phyloP scores from a whole-genome alignment of 1,140 invertebrate species.

The Babylonia areolata region DNA sequence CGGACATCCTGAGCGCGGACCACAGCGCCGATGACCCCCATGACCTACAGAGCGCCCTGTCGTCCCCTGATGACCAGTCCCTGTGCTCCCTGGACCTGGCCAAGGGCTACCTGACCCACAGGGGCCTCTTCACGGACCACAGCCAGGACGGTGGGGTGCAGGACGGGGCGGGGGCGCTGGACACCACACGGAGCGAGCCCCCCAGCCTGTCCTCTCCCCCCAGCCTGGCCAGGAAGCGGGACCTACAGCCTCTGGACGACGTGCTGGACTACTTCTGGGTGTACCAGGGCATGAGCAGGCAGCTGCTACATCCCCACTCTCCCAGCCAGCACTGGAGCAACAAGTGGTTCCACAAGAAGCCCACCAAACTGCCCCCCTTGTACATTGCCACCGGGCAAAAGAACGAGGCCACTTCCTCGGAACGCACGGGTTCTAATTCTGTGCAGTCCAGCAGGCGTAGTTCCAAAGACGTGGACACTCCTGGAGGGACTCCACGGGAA shows the following conservation, averaged over 20 bases:
- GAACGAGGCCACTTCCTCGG: background rate
- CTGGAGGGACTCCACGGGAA: background rate
- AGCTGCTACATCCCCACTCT: conserved; percentile 11
- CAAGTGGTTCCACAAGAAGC: background rate
- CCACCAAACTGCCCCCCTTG: background rate
- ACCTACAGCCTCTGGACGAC: background rate
- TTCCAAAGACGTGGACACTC: background rate
- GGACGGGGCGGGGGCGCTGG: background rate
- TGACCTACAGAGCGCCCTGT: background rate
- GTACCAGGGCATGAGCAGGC: conserved; percentile 38
- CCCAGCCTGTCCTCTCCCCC: background rate
- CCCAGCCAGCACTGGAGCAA: background rate
- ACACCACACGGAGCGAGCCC: background rate
- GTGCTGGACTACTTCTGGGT: conserved; percentile 37
- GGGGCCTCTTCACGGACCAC: background rate
- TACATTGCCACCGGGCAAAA: background rate
- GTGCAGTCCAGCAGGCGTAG: background rate
- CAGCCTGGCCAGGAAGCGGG: background rate
- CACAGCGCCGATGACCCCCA: background rate
- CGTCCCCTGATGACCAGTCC: background rate
- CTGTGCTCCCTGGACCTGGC: background rate
- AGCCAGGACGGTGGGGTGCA: background rate
- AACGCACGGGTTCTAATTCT: too few species aligned
- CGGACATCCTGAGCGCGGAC: background rate
- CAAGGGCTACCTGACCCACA: background rate